Conservation (phyloP, 2,113 vertebrate genomes). For the Mus musculus region GRCm39 chr6:120268001-120268500, state of each 20-base stretch:
- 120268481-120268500: conserved; percentile 11
- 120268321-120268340: conserved; percentile 59
- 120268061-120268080: too few relatives aligned
- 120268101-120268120: neutral
- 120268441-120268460: conserved; percentile 36
- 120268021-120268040: neutral
- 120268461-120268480: conserved; percentile 73
- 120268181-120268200: neutral
- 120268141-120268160: neutral
- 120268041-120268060: neutral
- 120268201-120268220: conserved; percentile 29
- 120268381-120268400: conserved; percentile 70
- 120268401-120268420: conserved; percentile 58
- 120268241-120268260: conserved; percentile 50
- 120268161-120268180: neutral
- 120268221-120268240: conserved; percentile 46
- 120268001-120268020: neutral
- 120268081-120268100: neutral
- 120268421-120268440: neutral
- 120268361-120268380: conserved; percentile 61
- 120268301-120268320: conserved; percentile 68
- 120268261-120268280: conserved; percentile 34
- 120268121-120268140: neutral
- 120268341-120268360: conserved; percentile 61
- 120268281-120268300: conserved; percentile 61